Percentiles rank a stretch among this genome's conserved stretches.
These are phyloP conservation scores for Lithobates pipiens DNA, from an alignment of 2,797 vertebrate genomes.

Conservation along the genomic window DNA sequence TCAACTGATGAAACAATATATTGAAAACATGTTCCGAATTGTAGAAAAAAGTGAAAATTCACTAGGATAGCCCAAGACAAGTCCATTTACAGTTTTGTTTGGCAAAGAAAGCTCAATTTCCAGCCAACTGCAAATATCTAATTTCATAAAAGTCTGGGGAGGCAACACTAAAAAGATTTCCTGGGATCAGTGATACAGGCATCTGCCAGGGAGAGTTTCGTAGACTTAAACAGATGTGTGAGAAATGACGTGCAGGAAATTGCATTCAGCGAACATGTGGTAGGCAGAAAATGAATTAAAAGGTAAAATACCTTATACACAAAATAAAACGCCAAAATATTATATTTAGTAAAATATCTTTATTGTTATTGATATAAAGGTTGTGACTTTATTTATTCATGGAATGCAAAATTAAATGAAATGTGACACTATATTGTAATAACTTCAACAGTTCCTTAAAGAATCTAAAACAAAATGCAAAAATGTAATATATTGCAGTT, in stretches of 20 bases:
- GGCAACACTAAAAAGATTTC: slow-evolving; percentile 38
- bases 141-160: slow-evolving; percentile 16
- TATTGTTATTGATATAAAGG: no score
- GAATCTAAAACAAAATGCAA: no score
- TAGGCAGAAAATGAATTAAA: neutral
- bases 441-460: no score
- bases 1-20: slow-evolving; percentile 1
- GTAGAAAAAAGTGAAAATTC: neutral
- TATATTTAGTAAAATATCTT: no score
- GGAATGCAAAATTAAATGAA: no score
- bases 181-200: slow-evolving; percentile 8
- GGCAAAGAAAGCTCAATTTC: neutral
- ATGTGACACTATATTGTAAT: no score
- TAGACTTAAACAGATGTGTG: slow-evolving; percentile 34
- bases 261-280: slow-evolving; percentile 1
- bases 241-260: slow-evolving; percentile 26
- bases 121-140: slow-evolving; percentile 30
- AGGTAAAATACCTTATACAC: slow-evolving; percentile 9
- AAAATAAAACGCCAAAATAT: neutral
- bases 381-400: no score
- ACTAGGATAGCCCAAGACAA: slow-evolving; percentile 2
- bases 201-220: slow-evolving; percentile 18
- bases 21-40: neutral
- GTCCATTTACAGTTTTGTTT: slow-evolving; percentile 30
- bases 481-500: no score